Percentiles rank a stretch among this genome's conserved stretches.
phyloP scores from a whole-genome alignment of 2,888 invertebrate species.

The Furcula furcula region DNA sequence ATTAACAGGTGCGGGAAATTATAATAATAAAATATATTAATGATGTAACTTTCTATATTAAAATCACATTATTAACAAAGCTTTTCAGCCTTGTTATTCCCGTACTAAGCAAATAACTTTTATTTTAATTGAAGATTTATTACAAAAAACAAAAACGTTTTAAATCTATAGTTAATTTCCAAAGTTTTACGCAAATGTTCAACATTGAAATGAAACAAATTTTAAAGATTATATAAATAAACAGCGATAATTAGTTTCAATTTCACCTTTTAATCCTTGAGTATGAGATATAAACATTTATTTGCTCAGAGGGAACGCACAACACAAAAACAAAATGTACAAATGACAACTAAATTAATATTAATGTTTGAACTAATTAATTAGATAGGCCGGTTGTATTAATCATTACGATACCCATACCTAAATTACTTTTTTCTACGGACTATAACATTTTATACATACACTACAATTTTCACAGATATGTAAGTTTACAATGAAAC shows the following conservation, averaged over 20 bases:
- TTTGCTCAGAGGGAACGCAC: too few species aligned
- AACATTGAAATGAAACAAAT: too few species aligned
- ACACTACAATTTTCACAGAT: constrained; percentile 22
- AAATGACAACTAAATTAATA: constrained; percentile 16
- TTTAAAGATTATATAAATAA: too few species aligned
- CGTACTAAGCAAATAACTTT: too few species aligned
- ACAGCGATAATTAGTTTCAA: too few species aligned
- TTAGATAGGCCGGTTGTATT: constrained; percentile 12
- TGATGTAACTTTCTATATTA: constrained; percentile 49
- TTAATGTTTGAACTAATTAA: constrained; percentile 18
- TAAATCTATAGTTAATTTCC: too few species aligned
- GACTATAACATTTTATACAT: constrained; percentile 6
- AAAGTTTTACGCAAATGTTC: too few species aligned
- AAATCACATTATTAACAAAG: constrained; percentile 40
- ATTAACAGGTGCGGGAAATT: constrained; percentile 64
- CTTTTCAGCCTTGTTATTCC: constrained; percentile 8
- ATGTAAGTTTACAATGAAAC: constrained; percentile 28
- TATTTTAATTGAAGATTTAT: too few species aligned
- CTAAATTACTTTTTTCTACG: constrained; percentile 8
- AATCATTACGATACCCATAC: constrained; percentile 5
- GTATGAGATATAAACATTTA: too few species aligned
- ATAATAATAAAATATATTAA: constrained; percentile 41
- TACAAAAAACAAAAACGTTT: too few species aligned
- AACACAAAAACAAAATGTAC: constrained; percentile 10
- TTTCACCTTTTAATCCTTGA: too few species aligned